Base-by-base conservation (phyloP, 2,888 invertebrate species). In the Abscondita cerata region DNA sequence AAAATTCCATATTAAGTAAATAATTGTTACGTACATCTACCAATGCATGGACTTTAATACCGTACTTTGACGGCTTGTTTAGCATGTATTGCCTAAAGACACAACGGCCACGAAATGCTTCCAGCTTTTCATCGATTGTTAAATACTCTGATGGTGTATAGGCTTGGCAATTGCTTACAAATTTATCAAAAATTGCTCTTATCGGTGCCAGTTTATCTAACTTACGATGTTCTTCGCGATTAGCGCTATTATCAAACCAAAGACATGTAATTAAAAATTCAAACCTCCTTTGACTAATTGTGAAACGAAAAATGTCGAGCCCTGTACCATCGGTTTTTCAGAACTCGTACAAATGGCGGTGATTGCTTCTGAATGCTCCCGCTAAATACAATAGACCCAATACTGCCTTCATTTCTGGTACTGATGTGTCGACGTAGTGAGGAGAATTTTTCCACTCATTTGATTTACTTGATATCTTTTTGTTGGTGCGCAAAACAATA, bases 51-150 rank as follows among this genome's bases (percentile, higher is more conserved):
- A 25, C 25, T 67, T 75, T 72, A 5, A 74, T 66, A 0, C 71
- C 71, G 65, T 73, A 74, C 52, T 70, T 73, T 2, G 65, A 68
- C 15, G 73, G 70, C 62, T 76, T 72, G 19, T 70, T 68, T 8
- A 74, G 72, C 12, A 75, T 75, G 52, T 73, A 76, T 59, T 75
- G 69, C 11, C 63, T 36, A 62, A 74, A 72, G 31, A 46, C 52
- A 31, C 56, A 54, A 15, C 51, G 59, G 13, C 57, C 63, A 19
- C 66, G 41, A 47, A 72, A 70, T 25, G 65, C 55, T 58, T 67
- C 67, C 18, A 73, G 50, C 58, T 70, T 71, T 51, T 73, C 72
- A 57, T 73, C 72, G 40, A 73, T 65, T 52, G 68, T 75, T 6
- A 75, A 66, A 65, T 69, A 63, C 59, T 66, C 52, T 25, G 66